Conservation (phyloP, 2,888 invertebrate species). For the Euplexia lucipara region DNA sequence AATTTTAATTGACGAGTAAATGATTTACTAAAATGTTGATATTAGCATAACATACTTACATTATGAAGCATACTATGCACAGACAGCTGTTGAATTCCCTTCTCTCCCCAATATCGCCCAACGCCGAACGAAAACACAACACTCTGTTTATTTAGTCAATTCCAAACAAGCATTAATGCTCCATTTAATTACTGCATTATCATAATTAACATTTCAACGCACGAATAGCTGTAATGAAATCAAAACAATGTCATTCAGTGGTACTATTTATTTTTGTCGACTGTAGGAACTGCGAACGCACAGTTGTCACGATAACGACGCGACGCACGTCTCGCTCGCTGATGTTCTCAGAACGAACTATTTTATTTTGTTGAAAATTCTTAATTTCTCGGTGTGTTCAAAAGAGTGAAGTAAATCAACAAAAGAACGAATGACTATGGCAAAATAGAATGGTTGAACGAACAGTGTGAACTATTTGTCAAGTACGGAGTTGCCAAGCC, state of each 20-base stretch:
- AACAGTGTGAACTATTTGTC: slow-evolving; percentile 9
- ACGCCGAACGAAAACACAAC: slow-evolving; percentile 84
- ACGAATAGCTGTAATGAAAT: slow-evolving; percentile 63
- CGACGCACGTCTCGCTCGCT: slow-evolving; percentile 86
- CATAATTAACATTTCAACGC: slow-evolving; percentile 58
- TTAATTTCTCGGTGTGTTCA: slow-evolving; percentile 3
- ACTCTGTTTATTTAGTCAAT: slow-evolving; percentile 77
- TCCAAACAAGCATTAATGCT: slow-evolving; percentile 51
- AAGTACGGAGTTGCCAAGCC: slow-evolving; percentile 34
- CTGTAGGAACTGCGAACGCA: slow-evolving; percentile 85
- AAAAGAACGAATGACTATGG: slow-evolving; percentile 37
- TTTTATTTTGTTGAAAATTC: slow-evolving; percentile 29
- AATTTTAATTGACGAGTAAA: slow-evolving; percentile 4
- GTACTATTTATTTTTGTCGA: slow-evolving; percentile 64
- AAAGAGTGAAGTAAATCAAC: slow-evolving; percentile 42
- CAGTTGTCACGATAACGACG: slow-evolving; percentile 82
- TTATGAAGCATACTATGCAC: slow-evolving; percentile 88
- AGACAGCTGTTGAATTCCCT: slow-evolving; percentile 83
- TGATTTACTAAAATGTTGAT: slow-evolving; percentile 30
- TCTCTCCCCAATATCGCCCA: slow-evolving; percentile 73
- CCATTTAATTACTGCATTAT: slow-evolving; percentile 55
- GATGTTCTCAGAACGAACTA: slow-evolving; percentile 70
- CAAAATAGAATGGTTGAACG: slow-evolving; percentile 35
- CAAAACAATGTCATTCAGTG: slow-evolving; percentile 59
- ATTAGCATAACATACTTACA: slow-evolving; percentile 79